Evolutionary conservation across 2,113 vertebrate species (phyloP), one percentile per base, ranked within the genome.

Genomic region (Rhabdornis inornatus): DNA sequence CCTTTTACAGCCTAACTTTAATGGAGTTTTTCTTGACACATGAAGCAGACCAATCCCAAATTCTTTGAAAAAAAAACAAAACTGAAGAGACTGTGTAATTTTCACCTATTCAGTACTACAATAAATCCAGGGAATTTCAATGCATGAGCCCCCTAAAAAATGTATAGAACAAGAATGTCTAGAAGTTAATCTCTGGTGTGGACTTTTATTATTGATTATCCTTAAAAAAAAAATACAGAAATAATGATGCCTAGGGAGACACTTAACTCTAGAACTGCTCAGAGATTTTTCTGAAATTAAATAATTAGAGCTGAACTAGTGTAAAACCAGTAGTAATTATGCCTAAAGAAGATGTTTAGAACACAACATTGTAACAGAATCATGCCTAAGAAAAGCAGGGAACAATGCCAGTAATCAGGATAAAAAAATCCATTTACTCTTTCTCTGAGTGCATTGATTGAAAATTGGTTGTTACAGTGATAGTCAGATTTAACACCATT

Each of bases 281-380:
- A 56, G 18, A 77, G 20, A 37, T 20, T 80, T 86, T 93, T 56
- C 63, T 9, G 0, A 64, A 90, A 87, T 91, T 50, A 92, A 81
- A 55, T 92, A 92, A 94, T 92, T 92, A 69, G 50, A 45, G 5
- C 19, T 77, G 86, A 86, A 72, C n/a, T 37, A 53, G 27, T n/a
- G 33, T 35, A 70, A 95, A 95, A 70, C 47, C 45, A 55, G 4
- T 18, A 47, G 21, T 47, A 88, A 88, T 93, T 80, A 76, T 55
- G 33, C 24, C 25, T 47, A 79, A 75, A 59, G 77, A 70, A 52
- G 7, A 9, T 44, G 56, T 66, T 92, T 39, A 39, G 27, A 7
- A 82, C 37, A 30, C 15, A 89, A 40, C 11, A 40, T 1, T 17
- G 37, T 56, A 68, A 60, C n/a, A 39, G 25, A 81, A 77, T 40